These are phyloP conservation scores for Caenorhabditis inopinata DNA, from an alignment of 1,140 invertebrate species.

Conservation along the genomic window DNA sequence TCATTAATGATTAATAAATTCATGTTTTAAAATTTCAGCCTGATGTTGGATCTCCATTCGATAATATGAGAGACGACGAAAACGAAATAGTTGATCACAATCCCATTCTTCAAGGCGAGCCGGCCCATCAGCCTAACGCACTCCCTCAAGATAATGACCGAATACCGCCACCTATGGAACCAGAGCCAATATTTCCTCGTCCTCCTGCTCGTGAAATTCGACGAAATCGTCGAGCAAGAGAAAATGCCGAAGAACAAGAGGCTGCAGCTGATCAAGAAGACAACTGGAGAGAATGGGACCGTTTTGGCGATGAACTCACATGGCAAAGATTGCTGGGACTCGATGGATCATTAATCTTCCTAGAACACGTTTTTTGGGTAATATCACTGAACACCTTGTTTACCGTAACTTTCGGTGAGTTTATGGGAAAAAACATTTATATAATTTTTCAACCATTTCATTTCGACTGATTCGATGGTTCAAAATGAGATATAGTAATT, in stretches of 20 bases:
- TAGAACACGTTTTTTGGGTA: conserved; percentile 99
- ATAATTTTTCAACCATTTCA: no score
- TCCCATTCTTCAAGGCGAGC: not conserved
- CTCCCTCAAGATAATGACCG: not conserved
- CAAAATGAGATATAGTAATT: no score
- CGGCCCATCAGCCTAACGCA: not conserved
- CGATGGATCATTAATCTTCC: conserved; percentile 91
- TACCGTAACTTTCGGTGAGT: conserved; percentile 75
- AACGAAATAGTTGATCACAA: not conserved
- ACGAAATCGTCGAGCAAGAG: not conserved
- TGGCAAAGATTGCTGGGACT: conserved; percentile 93
- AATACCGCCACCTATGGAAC: not conserved
- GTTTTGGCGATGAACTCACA: conserved; percentile 83
- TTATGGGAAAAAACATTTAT: no score
- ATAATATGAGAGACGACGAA: conserved; percentile 1
- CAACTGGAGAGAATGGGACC: conserved; percentile 79
- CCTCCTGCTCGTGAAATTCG: not conserved
- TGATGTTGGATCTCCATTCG: not conserved
- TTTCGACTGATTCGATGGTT: no score
- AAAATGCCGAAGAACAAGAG: conserved; percentile 38
- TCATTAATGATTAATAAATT: no score
- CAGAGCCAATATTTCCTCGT: not conserved
- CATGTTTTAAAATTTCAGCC: not conserved
- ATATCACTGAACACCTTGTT: conserved; percentile 94
- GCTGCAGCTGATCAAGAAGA: conserved; percentile 56